Percentiles rank a stretch among this genome's conserved stretches.
phyloP scores from a whole-genome alignment of 2,113 vertebrate species.

The Prunella fulvescens region DNA sequence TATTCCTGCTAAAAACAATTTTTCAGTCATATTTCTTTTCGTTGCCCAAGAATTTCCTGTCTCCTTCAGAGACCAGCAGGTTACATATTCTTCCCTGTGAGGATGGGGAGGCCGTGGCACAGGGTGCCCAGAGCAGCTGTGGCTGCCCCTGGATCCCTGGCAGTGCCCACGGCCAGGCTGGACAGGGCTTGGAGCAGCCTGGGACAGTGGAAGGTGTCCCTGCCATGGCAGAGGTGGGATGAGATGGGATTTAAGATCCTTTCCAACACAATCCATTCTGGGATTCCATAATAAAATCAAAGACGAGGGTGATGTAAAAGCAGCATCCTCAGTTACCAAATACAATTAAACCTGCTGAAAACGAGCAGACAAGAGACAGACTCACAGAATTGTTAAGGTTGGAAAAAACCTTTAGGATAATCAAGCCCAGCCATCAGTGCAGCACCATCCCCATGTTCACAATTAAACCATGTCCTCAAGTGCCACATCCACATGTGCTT shows the following conservation, averaged over 20 bases:
- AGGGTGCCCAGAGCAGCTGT: background rate
- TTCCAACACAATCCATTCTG: background rate
- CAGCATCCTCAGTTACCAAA: background rate
- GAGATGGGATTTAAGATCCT: background rate
- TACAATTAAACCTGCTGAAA: background rate
- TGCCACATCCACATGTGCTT: background rate
- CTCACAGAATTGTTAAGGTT: background rate
- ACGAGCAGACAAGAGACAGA: background rate
- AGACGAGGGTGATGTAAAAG: background rate
- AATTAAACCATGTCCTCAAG: background rate
- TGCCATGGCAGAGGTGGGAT: accelerated
- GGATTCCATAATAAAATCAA: background rate
- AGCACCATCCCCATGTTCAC: background rate
- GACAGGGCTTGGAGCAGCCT: accelerated
- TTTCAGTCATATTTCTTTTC: background rate
- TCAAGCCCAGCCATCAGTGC: background rate
- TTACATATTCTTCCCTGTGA: background rate
- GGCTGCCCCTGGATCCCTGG: background rate
- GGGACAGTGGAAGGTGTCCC: background rate
- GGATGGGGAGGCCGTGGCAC: accelerated
- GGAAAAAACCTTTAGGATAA: background rate
- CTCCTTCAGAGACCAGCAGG: background rate
- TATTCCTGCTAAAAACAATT: background rate
- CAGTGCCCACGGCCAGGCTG: accelerated
- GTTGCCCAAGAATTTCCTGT: background rate